Base-by-base conservation (phyloP, 2,797 vertebrate species). In the Antennarius maculatus region DNA sequence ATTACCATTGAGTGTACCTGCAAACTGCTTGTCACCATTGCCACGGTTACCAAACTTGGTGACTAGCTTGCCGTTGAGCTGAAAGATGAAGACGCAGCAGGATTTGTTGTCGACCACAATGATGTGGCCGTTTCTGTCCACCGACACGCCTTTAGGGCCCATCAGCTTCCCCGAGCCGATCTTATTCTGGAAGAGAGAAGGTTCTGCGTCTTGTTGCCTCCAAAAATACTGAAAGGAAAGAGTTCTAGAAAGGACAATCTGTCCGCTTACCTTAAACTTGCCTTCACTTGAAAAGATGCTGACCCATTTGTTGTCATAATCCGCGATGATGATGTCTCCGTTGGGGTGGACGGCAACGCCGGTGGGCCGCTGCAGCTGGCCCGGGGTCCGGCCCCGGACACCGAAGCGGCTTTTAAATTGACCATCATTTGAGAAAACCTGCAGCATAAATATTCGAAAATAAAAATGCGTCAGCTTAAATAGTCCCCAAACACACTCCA, bases 281-380 rank as follows among this genome's bases (percentile, higher is more conserved):
- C 98, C 98, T 60, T 99, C 97, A 3, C 93, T 93, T 42, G 96
- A 97, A 83, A 99, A 99, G 88, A 99, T 96, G 96, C 97, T 99
- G 90, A 99, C 95, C 98, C 98, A 99, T 74, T 99, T 99, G 84
- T 99, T 99, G 88, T 99, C 98, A 6, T 99, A 99, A 86, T 99
- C 98, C 1, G 98, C 98, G 16, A 98, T 96, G 84, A 99, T 97
- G 75, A 99, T 97, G 89, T 99, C 98, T 60, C 97, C 95, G 15
- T 93, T 96, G 34, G 97, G 97, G 78, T 99, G 98, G 50, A 98
- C 93, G 0, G 98, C 96, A n/a, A 99, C 96, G 3, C 98, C 98
- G 0, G 98, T 99, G 15, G 98, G 98, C 43, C 98, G 84, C 85
- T 99, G 98, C 72, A 99, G 84, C 78, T 99, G 97, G 72, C 98